Evolutionary conservation across 2,113 vertebrate genomes (phyloP).

Genomic region (Loxodonta africana): DNA sequence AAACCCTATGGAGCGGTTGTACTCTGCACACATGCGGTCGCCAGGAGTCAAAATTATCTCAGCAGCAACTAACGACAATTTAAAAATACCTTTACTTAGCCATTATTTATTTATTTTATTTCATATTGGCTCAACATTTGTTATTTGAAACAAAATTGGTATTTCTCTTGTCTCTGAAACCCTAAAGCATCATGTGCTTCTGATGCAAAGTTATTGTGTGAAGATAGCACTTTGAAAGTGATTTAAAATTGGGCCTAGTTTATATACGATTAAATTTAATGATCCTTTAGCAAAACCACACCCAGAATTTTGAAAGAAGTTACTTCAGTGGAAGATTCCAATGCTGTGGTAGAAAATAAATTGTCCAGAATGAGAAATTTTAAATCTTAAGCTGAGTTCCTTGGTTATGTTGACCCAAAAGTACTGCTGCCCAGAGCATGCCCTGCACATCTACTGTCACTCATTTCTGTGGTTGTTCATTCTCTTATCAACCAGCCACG

Average conservation of each 20-base stretch:
- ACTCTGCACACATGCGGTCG: too few relatives aligned
- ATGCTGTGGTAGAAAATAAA: background rate
- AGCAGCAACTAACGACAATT: background rate
- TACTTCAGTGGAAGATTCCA: background rate
- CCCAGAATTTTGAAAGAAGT: background rate
- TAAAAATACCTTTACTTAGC: background rate
- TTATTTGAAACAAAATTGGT: background rate
- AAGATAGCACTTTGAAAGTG: background rate
- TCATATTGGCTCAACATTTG: background rate
- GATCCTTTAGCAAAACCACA: background rate
- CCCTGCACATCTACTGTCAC: background rate
- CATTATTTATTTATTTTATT: background rate
- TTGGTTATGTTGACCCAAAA: background rate
- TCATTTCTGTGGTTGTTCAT: background rate
- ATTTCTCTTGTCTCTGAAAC: constrained; percentile 6
- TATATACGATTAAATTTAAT: constrained; percentile 22
- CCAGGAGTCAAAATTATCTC: too few relatives aligned
- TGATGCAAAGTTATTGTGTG: background rate
- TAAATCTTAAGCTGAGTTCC: background rate
- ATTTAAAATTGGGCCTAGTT: constrained; percentile 49
- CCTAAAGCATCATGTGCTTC: background rate
- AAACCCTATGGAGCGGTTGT: too few relatives aligned
- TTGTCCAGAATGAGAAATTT: background rate
- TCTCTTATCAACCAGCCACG: background rate
- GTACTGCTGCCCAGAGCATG: background rate